A percentile compares a stretch with the other conserved stretches of the same genome.
Conservation (phyloP, 2,113 vertebrate genomes). For the Prietella phreatophila region DNA sequence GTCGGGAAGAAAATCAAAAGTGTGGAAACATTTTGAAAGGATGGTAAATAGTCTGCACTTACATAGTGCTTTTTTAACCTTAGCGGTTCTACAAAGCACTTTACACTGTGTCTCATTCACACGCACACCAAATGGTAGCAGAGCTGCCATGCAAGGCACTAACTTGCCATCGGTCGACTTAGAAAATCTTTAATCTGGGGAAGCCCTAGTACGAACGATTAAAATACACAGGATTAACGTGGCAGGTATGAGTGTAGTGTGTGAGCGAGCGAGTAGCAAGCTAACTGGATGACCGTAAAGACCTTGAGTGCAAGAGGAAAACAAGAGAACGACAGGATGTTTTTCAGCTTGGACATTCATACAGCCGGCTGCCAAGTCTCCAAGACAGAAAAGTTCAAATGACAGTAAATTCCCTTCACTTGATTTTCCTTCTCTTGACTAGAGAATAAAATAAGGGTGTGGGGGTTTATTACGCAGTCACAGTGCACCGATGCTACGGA, state of each 20-base stretch:
- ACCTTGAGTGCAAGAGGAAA: constrained; percentile 22
- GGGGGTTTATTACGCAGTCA: neutral
- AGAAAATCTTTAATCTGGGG: too few species aligned
- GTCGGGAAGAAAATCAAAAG: too few species aligned
- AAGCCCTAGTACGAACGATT: too few species aligned
- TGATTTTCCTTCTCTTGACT: neutral
- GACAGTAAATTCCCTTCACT: neutral
- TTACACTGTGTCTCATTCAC: too few species aligned
- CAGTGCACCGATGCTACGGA: too few species aligned
- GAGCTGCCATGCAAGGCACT: too few species aligned
- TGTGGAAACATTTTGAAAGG: too few species aligned
- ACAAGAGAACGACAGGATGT: constrained; percentile 48
- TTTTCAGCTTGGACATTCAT: constrained; percentile 31
- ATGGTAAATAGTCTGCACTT: too few species aligned
- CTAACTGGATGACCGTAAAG: constrained; percentile 27
- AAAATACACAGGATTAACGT: neutral
- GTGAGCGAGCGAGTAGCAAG: neutral
- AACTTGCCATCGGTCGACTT: too few species aligned
- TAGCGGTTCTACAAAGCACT: too few species aligned
- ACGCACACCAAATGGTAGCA: too few species aligned
- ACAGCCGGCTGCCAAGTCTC: constrained; percentile 21
- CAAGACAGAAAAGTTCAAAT: neutral
- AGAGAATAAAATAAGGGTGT: neutral
- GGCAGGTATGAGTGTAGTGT: neutral
- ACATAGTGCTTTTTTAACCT: too few species aligned